Evolutionary conservation across 1,140 invertebrate genomes (phyloP).

Genomic region (Muscidifurax raptorellus): DNA sequence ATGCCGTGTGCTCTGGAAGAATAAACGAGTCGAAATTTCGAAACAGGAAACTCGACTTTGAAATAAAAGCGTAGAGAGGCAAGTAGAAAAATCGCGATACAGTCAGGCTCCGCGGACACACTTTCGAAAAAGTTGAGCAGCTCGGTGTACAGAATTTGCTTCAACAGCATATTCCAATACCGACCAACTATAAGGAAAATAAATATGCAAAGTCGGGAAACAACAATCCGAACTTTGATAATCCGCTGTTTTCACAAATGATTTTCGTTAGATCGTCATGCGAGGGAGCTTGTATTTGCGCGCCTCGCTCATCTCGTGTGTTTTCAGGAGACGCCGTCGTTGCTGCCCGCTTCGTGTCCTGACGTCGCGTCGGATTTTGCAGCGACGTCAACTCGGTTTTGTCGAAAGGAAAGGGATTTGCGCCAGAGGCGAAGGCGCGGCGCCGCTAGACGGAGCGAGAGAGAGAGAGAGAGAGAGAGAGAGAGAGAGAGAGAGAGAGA

Average conservation of each 20-base stretch:
- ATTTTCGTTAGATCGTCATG: neutral
- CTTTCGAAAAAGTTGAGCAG: neutral
- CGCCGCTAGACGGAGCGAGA: slow-evolving; percentile 11
- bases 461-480: slow-evolving; percentile 38
- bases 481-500: no score
- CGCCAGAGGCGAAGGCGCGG: slow-evolving; percentile 48
- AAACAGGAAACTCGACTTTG: neutral
- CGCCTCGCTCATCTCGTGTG: neutral
- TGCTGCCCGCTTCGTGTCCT: neutral
- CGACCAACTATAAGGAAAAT: no score
- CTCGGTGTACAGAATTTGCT: no score
- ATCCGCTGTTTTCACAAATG: neutral
- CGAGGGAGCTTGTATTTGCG: neutral
- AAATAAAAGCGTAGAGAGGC: neutral
- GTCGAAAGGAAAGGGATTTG: slow-evolving; percentile 53
- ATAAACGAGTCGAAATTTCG: neutral
- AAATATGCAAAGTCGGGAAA: neutral
- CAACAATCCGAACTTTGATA: neutral
- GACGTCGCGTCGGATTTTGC: slow-evolving; percentile 19
- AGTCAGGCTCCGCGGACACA: neutral
- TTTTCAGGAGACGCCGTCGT: neutral
- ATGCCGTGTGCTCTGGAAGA: neutral
- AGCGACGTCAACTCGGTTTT: slow-evolving; percentile 27
- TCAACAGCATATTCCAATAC: no score
- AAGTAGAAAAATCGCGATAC: neutral